Conservation (phyloP, 2,113 vertebrate species). For the Sylvia atricapilla region DNA sequence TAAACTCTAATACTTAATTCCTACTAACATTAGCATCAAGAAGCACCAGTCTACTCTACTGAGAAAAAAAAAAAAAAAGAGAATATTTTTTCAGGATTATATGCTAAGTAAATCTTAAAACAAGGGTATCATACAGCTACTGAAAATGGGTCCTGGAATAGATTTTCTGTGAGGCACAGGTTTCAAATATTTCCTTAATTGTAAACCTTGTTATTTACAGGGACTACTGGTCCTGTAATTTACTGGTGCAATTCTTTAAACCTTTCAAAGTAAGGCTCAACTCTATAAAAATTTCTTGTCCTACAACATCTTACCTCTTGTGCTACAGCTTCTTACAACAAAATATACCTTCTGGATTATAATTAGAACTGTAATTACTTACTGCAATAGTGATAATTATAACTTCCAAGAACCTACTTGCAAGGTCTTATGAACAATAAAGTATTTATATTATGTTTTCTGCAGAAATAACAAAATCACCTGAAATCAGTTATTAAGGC, state of each 20-base stretch:
- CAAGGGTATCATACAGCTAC: background rate
- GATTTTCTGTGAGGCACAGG: background rate
- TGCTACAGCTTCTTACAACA: background rate
- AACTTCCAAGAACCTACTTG: background rate
- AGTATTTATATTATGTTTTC: background rate
- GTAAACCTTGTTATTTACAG: background rate
- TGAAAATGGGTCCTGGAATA: background rate
- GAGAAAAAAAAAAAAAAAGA: background rate
- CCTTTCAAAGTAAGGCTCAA: background rate
- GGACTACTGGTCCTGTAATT: background rate
- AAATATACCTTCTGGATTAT: background rate
- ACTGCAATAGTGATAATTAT: background rate
- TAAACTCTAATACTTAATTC: background rate
- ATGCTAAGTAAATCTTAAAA: background rate
- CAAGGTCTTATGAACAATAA: background rate
- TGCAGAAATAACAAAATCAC: background rate
- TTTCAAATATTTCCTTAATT: background rate
- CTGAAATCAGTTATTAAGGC: background rate
- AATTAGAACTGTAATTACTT: background rate
- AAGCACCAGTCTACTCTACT: background rate
- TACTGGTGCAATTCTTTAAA: background rate
- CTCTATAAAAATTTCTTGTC: background rate
- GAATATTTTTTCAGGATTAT: background rate
- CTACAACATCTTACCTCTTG: background rate
- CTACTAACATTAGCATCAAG: background rate